Conservation (phyloP, 92 coral and sea anemone species). For the Anthopleura xanthogrammica region DNA sequence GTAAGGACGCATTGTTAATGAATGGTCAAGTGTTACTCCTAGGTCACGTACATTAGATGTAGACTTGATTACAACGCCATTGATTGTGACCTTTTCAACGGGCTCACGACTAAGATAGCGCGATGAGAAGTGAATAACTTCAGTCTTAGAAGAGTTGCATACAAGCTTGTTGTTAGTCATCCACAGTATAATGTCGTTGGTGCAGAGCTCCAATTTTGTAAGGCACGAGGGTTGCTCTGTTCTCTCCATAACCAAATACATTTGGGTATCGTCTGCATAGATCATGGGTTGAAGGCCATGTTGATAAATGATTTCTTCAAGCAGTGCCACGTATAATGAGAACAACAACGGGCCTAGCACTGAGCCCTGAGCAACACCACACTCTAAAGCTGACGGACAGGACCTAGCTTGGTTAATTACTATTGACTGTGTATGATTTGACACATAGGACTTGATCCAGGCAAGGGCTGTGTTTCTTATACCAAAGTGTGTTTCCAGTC, state of each 20-base stretch:
- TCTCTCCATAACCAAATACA: slow-evolving; percentile 10
- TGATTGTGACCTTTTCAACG: background rate
- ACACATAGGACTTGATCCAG: background rate
- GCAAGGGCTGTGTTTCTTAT: background rate
- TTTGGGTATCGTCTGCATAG: slow-evolving; percentile 21
- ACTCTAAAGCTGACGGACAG: background rate
- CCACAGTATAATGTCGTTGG: background rate
- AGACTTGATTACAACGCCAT: slow-evolving; percentile 6
- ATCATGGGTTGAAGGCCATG: slow-evolving; percentile 15
- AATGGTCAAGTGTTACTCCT: slow-evolving; percentile 19
- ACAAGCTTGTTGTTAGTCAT: slow-evolving; percentile 8
- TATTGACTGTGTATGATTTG: background rate
- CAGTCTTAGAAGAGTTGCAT: slow-evolving; percentile 8
- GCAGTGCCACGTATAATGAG: slow-evolving; percentile 10
- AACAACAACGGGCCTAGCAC: slow-evolving; percentile 23
- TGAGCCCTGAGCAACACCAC: slow-evolving; percentile 7
- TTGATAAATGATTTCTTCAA: slow-evolving; percentile 1
- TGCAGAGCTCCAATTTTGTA: slow-evolving; percentile 7
- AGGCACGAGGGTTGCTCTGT: slow-evolving; percentile 15
- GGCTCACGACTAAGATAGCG: background rate
- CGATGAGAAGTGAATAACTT: background rate
- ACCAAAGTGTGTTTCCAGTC: background rate
- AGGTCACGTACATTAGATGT: slow-evolving; percentile 8
- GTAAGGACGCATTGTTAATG: background rate
- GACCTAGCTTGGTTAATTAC: background rate